Conservation (phyloP, 2,113 vertebrate species). For the Neomonachus schauinslandi region DNA sequence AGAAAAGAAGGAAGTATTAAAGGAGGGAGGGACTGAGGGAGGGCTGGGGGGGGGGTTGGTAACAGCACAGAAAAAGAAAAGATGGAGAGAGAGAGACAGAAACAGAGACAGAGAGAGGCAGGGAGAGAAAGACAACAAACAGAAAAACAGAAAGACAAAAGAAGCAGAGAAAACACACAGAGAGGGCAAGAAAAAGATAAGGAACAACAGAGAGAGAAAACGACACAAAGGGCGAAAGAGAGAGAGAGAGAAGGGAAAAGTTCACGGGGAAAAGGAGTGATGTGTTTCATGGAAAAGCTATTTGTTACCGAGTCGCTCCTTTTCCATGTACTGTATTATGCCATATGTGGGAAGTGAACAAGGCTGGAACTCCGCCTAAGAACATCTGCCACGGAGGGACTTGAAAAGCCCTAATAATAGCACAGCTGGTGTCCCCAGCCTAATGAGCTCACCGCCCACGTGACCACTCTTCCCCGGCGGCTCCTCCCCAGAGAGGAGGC, state of each 20-base stretch:
- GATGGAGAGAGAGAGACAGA: too few relatives aligned
- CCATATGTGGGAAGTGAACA: conserved; percentile 75
- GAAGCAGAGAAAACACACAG: not conserved
- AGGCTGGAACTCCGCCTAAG: conserved; percentile 78
- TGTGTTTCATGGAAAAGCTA: conserved; percentile 62
- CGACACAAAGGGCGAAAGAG: accelerated
- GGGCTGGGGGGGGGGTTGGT: accelerated
- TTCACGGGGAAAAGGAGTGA: not conserved
- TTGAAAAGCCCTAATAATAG: conserved; percentile 86
- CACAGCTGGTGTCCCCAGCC: conserved; percentile 86
- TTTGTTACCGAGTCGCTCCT: conserved; percentile 48
- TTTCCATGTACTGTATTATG: conserved; percentile 63
- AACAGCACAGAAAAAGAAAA: not conserved
- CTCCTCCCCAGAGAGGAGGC: not conserved
- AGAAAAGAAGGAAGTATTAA: not conserved
- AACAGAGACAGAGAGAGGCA: not conserved
- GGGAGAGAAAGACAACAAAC: too few relatives aligned
- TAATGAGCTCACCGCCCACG: conserved; percentile 82
- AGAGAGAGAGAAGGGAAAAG: not conserved
- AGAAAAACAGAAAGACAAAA: accelerated
- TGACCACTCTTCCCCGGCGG: not conserved
- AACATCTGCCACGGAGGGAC: conserved; percentile 82
- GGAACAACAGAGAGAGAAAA: not conserved
- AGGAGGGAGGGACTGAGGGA: not conserved
- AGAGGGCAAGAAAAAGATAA: not conserved